These are phyloP conservation scores for Brevimyrus niger DNA, from an alignment of 2,113 vertebrate genomes.

Conservation along the genomic window DNA sequence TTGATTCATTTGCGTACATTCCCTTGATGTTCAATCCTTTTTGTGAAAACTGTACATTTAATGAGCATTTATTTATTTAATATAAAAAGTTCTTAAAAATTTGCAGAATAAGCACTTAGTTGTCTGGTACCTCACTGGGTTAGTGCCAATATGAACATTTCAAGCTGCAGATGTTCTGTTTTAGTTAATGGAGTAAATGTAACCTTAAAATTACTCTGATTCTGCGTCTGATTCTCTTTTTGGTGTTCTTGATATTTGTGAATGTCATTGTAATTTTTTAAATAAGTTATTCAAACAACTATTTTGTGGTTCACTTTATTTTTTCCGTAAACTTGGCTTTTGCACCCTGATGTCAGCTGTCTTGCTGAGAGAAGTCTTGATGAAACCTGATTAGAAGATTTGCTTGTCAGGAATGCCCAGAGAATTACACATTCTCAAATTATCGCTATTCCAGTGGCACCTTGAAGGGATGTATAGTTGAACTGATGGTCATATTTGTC, in stretches of 20 bases:
- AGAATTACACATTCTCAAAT: background rate
- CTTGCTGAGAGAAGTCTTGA: background rate
- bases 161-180: background rate
- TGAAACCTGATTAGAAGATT: background rate
- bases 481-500: slow-evolving; percentile 12
- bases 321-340: background rate
- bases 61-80: background rate
- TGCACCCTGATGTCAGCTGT: background rate
- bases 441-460: background rate
- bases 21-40: background rate
- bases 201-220: background rate
- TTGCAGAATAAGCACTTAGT: background rate
- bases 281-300: background rate
- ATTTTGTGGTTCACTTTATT: background rate
- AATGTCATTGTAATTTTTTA: background rate
- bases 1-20: background rate
- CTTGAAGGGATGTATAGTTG: background rate
- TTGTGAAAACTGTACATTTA: background rate
- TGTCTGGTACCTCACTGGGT: background rate
- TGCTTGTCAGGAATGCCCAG: background rate
- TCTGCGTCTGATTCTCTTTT: background rate
- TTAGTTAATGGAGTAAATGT: background rate
- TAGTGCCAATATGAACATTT: background rate
- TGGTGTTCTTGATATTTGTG: background rate
- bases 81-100: background rate